Evolutionary conservation across 2,113 vertebrate genomes (phyloP), one percentile per base, ranked within the genome.

Genomic region (Genyomyrus donnyi): DNA sequence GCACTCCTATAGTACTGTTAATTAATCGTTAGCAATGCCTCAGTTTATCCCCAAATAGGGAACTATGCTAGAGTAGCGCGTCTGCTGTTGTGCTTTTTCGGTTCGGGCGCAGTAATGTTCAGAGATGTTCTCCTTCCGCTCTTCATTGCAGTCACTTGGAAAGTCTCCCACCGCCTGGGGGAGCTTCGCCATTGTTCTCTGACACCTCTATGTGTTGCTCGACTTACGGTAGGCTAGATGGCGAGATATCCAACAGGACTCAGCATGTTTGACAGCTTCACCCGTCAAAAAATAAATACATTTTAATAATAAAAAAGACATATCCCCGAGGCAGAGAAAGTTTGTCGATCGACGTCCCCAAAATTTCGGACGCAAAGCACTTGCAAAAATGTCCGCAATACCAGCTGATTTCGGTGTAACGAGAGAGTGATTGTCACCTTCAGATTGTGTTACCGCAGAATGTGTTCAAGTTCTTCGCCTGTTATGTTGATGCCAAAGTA

Each of bases 241-340:
- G 70, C 24, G 53, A 45, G 35, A 42, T 53, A 89, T 5, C 89
- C 52, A 84, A 58, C 89, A 85, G 50, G 89, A 84, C 35, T 49
- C 77, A 35, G 31, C 89, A 58, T 56, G 89, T 89, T 58, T 84
- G 50, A 85, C 49, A 35, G 27, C 35, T 49, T 84, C 17, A 9
- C 31, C n/a, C 80, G 66, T 80, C n/a, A 89, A 89, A 53, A 83
- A 52, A 56, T 50, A 86, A 70, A 70, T 70, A 31, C 0, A 31
- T 70, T 80, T 74, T 39, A 85, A 48, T n/a, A 21, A 49, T 2
- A 85, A 45, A 46, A 85, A 85, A 85, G 24, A 85, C 39, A 42
- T 58, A 52, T 46, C 49, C 70, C 48, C 46, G 48, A 80, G 31
- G 70, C 88, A 49, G 19, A 21, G 31, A 52, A 50, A 80, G 27